Conservation (phyloP, 2,888 invertebrate species). For the Cheilosia grossa region DNA sequence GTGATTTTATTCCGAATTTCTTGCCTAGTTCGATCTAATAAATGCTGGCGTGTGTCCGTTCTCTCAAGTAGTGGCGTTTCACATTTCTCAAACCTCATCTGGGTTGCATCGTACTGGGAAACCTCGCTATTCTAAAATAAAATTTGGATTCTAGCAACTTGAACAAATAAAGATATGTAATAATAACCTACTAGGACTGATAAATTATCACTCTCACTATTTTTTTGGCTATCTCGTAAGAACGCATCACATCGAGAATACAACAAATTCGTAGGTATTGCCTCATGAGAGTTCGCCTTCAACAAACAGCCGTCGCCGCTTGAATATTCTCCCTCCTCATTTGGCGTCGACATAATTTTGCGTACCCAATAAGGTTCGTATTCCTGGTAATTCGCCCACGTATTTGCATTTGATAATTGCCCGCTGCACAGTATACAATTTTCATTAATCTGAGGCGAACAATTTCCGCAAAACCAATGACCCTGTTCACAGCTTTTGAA, state of each 20-base stretch:
- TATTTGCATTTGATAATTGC: not conserved
- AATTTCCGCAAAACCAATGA: slow-evolving; percentile 16
- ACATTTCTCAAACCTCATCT: not conserved
- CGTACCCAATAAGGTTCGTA: not conserved
- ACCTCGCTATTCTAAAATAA: not conserved
- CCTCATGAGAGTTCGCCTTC: not conserved
- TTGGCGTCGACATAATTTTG: not conserved
- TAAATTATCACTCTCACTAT: not conserved
- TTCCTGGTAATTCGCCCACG: not conserved
- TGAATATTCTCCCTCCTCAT: not conserved
- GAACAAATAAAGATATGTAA: too few species aligned
- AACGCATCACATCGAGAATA: not conserved
- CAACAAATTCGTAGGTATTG: slow-evolving; percentile 10
- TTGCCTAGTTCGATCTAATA: not conserved
- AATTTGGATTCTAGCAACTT: not conserved
- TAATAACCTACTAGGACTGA: slow-evolving; percentile 1
- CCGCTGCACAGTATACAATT: slow-evolving; percentile 18
- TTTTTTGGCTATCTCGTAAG: not conserved
- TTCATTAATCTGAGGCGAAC: not conserved
- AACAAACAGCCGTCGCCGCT: not conserved
- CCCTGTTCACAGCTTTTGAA: not conserved
- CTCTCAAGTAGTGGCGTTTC: not conserved
- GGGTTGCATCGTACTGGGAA: not conserved
- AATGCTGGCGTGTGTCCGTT: slow-evolving; percentile 18
- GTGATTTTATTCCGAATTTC: slow-evolving; percentile 12